phyloP scores from a whole-genome alignment of 2,888 invertebrate genomes.

The Panzeria rudis region DNA sequence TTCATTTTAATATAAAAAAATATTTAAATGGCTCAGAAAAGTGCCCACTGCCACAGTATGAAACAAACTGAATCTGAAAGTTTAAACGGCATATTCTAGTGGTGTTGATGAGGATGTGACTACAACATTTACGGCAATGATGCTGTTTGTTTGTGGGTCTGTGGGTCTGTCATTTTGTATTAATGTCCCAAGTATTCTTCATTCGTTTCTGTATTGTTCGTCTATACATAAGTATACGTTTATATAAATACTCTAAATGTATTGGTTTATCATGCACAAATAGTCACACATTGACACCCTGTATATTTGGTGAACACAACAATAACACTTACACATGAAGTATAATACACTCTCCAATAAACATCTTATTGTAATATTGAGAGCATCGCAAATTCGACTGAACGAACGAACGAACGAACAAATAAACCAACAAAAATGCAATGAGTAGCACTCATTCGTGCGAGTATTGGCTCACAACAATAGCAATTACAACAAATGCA shows the following conservation, averaged over 20 bases:
- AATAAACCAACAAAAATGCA: constrained; percentile 41
- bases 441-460: constrained; percentile 51
- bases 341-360: constrained; percentile 69
- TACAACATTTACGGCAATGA: constrained; percentile 22
- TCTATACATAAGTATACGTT: constrained; percentile 1
- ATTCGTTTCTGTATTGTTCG: constrained; percentile 58
- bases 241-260: constrained; percentile 13
- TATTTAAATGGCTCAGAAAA: constrained; percentile 57
- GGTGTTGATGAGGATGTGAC: constrained; percentile 69
- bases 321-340: constrained; percentile 51
- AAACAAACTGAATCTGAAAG: constrained; percentile 70
- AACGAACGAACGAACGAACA: constrained; percentile 49
- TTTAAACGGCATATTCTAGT: constrained; percentile 65
- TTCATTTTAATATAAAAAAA: constrained; percentile 39
- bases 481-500: constrained; percentile 22
- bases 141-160: constrained; percentile 22
- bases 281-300: constrained; percentile 29
- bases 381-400: constrained; percentile 66
- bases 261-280: constrained; percentile 38
- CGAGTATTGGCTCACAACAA: constrained; percentile 43
- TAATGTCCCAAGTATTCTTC: constrained; percentile 48
- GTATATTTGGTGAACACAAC: constrained; percentile 37
- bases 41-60: constrained; percentile 70
- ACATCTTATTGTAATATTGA: constrained; percentile 69
- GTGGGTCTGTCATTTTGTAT: constrained; percentile 20